These are phyloP conservation scores for Magallana nippona DNA, from an alignment of 2,888 invertebrate species.

Conservation along the genomic window DNA sequence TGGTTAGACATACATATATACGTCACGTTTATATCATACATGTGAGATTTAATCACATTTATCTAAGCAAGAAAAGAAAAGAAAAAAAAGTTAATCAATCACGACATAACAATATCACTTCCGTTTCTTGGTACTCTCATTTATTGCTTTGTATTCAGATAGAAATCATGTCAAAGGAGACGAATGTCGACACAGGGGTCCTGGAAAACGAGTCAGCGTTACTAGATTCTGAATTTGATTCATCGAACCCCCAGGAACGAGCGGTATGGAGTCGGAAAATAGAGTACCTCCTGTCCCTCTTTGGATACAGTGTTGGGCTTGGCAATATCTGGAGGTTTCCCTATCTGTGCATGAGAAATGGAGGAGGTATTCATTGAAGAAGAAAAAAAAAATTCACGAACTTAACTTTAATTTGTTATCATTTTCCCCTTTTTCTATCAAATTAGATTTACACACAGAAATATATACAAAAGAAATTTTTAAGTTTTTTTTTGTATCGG, in stretches of 20 bases:
- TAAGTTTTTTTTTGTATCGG: no score
- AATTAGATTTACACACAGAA: no score
- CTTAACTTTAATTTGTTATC: neutral
- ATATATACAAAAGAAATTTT: no score
- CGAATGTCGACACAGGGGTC: neutral
- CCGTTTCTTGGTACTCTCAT: no score
- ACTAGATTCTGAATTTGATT: neutral
- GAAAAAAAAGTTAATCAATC: no score
- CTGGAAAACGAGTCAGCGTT: neutral
- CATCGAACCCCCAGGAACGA: neutral
- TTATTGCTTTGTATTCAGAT: no score
- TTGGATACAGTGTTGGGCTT: constrained; percentile 41
- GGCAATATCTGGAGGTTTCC: constrained; percentile 46
- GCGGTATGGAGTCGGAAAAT: constrained; percentile 35
- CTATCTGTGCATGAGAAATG: constrained; percentile 40
- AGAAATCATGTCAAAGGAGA: neutral
- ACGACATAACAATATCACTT: no score
- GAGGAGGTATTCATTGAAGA: constrained; percentile 38
- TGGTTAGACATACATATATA: no score
- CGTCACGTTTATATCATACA: no score
- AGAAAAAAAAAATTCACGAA: neutral
- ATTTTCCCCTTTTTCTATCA: neutral
- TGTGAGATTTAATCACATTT: no score
- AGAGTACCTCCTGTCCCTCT: constrained; percentile 38
- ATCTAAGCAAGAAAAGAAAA: no score